These are phyloP conservation scores for Myiagra hebetior DNA, from an alignment of 2,113 vertebrate species.

Conservation along the genomic window DNA sequence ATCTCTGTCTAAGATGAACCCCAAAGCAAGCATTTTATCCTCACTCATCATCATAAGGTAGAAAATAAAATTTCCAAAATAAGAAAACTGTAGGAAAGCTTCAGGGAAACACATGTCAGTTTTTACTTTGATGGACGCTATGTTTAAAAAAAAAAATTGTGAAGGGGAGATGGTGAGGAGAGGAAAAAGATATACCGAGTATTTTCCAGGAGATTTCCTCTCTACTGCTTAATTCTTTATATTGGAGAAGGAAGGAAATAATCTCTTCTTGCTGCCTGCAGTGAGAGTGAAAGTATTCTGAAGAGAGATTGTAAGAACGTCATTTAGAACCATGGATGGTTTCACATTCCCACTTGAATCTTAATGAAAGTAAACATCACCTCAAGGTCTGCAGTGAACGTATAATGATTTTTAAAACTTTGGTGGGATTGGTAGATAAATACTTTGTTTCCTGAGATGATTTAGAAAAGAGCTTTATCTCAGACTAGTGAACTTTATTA, in stretches of 20 bases:
- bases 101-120: slow-evolving; percentile 65
- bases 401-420: slow-evolving; percentile 26
- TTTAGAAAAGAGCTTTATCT: slow-evolving; percentile 39
- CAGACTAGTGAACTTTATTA: neutral
- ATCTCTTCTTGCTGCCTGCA: neutral
- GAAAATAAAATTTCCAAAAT: slow-evolving; percentile 77
- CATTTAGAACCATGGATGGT: slow-evolving; percentile 21
- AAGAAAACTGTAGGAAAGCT: slow-evolving; percentile 76
- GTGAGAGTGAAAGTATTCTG: slow-evolving; percentile 28
- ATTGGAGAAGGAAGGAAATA: slow-evolving; percentile 19
- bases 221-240: slow-evolving; percentile 63
- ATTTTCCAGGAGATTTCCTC: slow-evolving; percentile 59
- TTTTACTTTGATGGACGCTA: slow-evolving; percentile 72
- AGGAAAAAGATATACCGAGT: neutral
- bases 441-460: slow-evolving; percentile 19
- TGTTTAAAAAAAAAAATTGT: neutral
- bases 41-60: slow-evolving; percentile 70
- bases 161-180: neutral
- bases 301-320: slow-evolving; percentile 29
- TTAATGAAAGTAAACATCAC: slow-evolving; percentile 60
- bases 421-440: slow-evolving; percentile 1
- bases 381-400: slow-evolving; percentile 10
- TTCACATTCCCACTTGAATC: slow-evolving; percentile 41
- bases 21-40: slow-evolving; percentile 74
- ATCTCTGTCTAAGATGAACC: slow-evolving; percentile 72